Percentiles rank a stretch among this genome's conserved stretches.
Conservation (phyloP, 2,888 invertebrate genomes). For the Pherbina coryleti region DNA sequence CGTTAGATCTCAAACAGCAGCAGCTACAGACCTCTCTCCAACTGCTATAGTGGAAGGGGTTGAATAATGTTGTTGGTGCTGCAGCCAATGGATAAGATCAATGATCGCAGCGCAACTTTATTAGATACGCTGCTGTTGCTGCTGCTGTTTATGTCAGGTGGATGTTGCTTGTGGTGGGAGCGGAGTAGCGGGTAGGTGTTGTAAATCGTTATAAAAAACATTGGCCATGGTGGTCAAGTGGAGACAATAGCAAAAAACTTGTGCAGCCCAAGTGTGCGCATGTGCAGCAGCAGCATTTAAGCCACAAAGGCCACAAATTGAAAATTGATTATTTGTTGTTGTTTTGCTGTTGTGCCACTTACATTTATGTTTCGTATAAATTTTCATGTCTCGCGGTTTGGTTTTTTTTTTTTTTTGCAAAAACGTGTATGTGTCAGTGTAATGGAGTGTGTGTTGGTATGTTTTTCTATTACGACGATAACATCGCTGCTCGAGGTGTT, state of each 20-base stretch:
- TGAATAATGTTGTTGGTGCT: background rate
- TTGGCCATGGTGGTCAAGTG: too few relatives aligned
- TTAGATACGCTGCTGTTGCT: conserved; percentile 38
- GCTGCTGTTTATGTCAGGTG: background rate
- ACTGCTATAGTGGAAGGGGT: background rate
- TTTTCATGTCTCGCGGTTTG: conserved; percentile 1
- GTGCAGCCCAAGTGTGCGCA: conserved; percentile 10
- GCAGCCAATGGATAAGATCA: conserved; percentile 38
- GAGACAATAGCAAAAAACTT: background rate
- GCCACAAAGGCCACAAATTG: conserved; percentile 16
- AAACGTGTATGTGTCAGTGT: background rate
- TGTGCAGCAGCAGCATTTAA: background rate
- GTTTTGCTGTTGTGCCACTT: conserved; percentile 25
- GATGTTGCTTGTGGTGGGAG: background rate
- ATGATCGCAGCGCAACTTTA: conserved; percentile 42
- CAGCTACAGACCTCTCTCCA: background rate
- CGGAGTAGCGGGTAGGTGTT: background rate
- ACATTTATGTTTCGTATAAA: conserved; percentile 10
- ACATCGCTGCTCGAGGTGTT: conserved; percentile 9
- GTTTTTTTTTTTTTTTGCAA: background rate
- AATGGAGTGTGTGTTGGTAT: background rate
- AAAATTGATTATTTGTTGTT: conserved; percentile 34
- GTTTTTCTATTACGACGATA: background rate
- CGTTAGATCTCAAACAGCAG: background rate
- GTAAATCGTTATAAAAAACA: too few relatives aligned